A percentile compares a stretch with the other conserved stretches of the same genome.
Evolutionary conservation across 2,888 invertebrate genomes (phyloP).

Genomic region (Boloria euphrosyne): DNA sequence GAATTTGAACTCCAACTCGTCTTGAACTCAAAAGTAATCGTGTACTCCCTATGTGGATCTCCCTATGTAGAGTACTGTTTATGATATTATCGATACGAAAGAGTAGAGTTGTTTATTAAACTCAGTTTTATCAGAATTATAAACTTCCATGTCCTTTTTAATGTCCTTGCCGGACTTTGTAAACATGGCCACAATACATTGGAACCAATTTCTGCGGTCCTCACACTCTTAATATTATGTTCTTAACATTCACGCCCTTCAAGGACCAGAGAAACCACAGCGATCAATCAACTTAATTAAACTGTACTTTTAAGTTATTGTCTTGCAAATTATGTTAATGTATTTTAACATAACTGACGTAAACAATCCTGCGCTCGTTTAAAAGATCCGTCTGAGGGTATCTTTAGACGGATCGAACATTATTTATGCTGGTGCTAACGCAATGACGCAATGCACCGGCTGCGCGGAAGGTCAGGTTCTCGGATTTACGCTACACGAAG

Average conservation of each 20-base stretch:
- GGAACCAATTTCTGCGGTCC: too few relatives aligned
- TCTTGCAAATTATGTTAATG: constrained; percentile 11
- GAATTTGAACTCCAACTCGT: too few relatives aligned
- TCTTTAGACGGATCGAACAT: constrained; percentile 38
- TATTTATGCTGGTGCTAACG: constrained; percentile 43
- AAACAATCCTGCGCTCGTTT: constrained; percentile 13
- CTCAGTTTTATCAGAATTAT: too few relatives aligned
- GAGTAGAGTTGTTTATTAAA: too few relatives aligned
- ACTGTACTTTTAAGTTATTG: background rate
- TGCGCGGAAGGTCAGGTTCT: constrained; percentile 60
- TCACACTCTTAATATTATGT: too few relatives aligned
- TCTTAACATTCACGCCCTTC: too few relatives aligned
- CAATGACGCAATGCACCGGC: constrained; percentile 46
- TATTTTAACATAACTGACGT: constrained; percentile 9
- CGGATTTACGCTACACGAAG: constrained; percentile 74
- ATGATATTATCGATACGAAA: too few relatives aligned
- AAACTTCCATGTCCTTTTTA: too few relatives aligned
- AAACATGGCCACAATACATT: too few relatives aligned
- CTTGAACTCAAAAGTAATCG: constrained; percentile 5
- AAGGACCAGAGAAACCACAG: background rate
- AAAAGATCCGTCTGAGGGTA: constrained; percentile 29
- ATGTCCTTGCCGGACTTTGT: too few relatives aligned
- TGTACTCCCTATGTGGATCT: background rate
- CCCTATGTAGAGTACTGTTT: background rate
- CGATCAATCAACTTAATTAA: constrained; percentile 2